Percentiles rank a stretch among this genome's conserved stretches.
Conservation (phyloP, 2,113 vertebrate species). For the Eublepharis macularius region DNA sequence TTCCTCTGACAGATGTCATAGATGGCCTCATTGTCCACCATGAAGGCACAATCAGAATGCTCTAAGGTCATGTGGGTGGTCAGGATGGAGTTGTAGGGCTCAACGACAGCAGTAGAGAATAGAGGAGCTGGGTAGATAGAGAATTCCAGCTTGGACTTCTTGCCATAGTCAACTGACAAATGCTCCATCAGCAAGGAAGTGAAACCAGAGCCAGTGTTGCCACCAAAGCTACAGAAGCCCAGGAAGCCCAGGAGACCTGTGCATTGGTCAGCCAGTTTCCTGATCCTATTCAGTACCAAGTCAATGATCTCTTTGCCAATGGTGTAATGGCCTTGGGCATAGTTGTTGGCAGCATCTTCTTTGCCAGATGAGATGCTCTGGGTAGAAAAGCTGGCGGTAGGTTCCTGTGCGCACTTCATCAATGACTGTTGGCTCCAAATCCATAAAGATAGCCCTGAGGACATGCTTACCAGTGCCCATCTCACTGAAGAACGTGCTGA, state of each 20-base stretch:
- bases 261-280: slow-evolving; percentile 76
- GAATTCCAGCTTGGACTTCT: no score
- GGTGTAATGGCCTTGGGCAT: no score
- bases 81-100: slow-evolving; percentile 83
- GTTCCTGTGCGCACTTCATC: slow-evolving; percentile 81
- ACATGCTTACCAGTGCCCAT: slow-evolving; percentile 73
- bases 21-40: slow-evolving; percentile 85
- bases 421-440: slow-evolving; percentile 76
- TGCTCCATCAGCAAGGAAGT: no score
- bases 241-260: slow-evolving; percentile 72
- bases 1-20: slow-evolving; percentile 74
- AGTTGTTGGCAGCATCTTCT: slow-evolving; percentile 83
- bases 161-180: no score
- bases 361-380: slow-evolving; percentile 82
- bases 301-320: no score
- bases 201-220: slow-evolving; percentile 68
- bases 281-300: slow-evolving; percentile 79
- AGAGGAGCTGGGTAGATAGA: slow-evolving; percentile 62
- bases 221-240: slow-evolving; percentile 71
- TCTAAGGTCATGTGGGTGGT: slow-evolving; percentile 83
- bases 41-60: slow-evolving; percentile 85
- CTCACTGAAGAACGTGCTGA: slow-evolving; percentile 78
- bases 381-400: slow-evolving; percentile 67
- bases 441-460: slow-evolving; percentile 72
- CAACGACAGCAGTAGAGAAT: slow-evolving; percentile 80